Conservation (phyloP, 2,113 vertebrate genomes). For the Pogona vitticeps region DNA sequence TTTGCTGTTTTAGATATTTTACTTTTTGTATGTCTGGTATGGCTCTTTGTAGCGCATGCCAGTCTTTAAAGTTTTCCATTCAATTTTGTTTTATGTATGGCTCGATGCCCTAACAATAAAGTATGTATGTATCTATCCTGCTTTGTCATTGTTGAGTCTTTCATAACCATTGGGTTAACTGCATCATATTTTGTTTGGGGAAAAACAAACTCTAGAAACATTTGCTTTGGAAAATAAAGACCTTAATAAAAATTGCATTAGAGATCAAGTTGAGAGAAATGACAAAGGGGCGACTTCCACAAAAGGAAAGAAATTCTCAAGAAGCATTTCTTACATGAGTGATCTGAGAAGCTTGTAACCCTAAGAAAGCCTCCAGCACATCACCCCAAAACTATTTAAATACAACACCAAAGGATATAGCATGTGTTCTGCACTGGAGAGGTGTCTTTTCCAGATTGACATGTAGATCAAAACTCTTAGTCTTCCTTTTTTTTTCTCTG, state of each 20-base stretch:
- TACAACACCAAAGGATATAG: too few relatives aligned
- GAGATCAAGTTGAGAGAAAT: accelerated
- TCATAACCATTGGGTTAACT: not conserved
- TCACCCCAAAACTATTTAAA: too few relatives aligned
- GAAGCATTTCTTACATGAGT: not conserved
- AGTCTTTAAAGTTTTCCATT: too few relatives aligned
- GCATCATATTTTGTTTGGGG: not conserved
- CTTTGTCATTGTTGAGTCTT: not conserved
- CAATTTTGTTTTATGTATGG: too few relatives aligned
- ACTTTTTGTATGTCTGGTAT: too few relatives aligned
- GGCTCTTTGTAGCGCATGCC: too few relatives aligned
- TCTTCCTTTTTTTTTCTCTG: too few relatives aligned
- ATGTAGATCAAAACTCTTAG: too few relatives aligned
- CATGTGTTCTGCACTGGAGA: too few relatives aligned
- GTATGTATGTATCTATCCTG: accelerated
- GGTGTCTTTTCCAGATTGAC: too few relatives aligned
- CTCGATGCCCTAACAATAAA: too few relatives aligned
- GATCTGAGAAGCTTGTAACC: not conserved
- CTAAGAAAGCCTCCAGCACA: not conserved
- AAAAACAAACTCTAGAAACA: not conserved
- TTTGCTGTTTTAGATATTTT: too few relatives aligned
- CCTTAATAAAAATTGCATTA: not conserved
- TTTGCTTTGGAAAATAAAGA: not conserved
- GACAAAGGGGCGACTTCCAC: not conserved
- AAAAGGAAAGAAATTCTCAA: not conserved